A percentile compares a stretch with the other conserved stretches of the same genome.
Evolutionary conservation across 2,797 vertebrate species (phyloP).

Genomic region (Buphagus erythrorhynchus): DNA sequence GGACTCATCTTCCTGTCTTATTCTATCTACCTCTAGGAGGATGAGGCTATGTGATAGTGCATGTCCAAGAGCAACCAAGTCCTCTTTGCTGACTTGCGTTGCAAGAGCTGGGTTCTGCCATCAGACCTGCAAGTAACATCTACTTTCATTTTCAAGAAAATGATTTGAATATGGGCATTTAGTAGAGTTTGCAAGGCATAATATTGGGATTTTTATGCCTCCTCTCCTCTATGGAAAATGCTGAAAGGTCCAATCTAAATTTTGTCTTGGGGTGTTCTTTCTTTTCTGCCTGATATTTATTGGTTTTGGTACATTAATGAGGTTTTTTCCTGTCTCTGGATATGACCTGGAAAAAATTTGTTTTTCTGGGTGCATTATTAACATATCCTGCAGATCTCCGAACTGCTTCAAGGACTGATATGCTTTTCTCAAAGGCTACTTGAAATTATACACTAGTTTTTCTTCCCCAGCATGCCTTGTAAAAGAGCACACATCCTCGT

Average conservation of each 20-base stretch:
- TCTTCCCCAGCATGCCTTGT: background rate
- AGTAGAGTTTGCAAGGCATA: background rate
- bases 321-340: background rate
- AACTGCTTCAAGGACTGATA: background rate
- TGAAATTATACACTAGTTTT: background rate
- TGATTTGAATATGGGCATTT: background rate
- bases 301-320: accelerated
- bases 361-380: background rate
- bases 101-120: background rate
- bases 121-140: background rate
- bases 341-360: background rate
- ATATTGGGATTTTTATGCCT: accelerated
- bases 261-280: background rate
- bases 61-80: background rate
- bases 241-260: background rate
- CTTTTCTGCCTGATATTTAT: background rate
- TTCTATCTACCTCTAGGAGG: background rate
- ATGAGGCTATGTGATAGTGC: accelerated
- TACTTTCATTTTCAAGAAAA: background rate
- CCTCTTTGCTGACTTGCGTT: background rate
- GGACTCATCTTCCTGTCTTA: background rate
- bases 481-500: background rate
- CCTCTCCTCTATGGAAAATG: background rate
- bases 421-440: background rate
- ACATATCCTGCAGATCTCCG: background rate